Evolutionary conservation across 1,140 invertebrate genomes (phyloP).

Genomic region (Whitmania pigra): DNA sequence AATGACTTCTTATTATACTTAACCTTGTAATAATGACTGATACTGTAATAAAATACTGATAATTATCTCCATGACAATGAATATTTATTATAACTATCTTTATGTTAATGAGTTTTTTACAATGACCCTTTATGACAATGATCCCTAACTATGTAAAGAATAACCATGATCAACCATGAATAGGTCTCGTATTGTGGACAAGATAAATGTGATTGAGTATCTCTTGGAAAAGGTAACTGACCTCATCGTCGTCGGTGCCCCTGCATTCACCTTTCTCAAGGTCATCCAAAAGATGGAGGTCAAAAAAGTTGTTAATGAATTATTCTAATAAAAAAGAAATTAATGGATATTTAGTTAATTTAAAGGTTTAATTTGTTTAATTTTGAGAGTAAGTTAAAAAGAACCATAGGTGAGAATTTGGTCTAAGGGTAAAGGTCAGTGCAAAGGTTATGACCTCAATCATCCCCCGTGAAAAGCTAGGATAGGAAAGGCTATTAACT

Average conservation of each 20-base stretch:
- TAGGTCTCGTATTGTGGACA: conserved; percentile 91
- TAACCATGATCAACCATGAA: too few species aligned
- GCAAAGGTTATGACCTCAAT: too few species aligned
- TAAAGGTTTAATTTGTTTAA: too few species aligned
- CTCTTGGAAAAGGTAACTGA: conserved; percentile 85
- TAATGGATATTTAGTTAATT: not conserved
- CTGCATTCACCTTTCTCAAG: conserved; percentile 98
- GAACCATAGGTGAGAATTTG: too few species aligned
- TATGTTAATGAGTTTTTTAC: not conserved
- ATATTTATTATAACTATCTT: not conserved
- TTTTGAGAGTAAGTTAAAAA: too few species aligned
- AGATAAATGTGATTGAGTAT: conserved; percentile 96
- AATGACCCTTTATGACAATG: not conserved
- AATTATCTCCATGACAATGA: not conserved
- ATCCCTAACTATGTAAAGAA: not conserved
- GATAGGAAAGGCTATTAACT: too few species aligned
- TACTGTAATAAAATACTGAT: not conserved
- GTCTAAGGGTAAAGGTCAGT: too few species aligned
- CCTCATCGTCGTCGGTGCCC: conserved; percentile 98
- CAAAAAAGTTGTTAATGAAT: conserved; percentile 29
- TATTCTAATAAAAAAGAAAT: conserved; percentile 4
- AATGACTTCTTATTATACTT: too few species aligned
- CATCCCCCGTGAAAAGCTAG: too few species aligned
- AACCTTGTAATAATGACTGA: too few species aligned
- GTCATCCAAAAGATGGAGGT: conserved; percentile 79